These are phyloP conservation scores for Acanthoscelides obtectus DNA, from an alignment of 2,888 invertebrate species.

Conservation along the genomic window DNA sequence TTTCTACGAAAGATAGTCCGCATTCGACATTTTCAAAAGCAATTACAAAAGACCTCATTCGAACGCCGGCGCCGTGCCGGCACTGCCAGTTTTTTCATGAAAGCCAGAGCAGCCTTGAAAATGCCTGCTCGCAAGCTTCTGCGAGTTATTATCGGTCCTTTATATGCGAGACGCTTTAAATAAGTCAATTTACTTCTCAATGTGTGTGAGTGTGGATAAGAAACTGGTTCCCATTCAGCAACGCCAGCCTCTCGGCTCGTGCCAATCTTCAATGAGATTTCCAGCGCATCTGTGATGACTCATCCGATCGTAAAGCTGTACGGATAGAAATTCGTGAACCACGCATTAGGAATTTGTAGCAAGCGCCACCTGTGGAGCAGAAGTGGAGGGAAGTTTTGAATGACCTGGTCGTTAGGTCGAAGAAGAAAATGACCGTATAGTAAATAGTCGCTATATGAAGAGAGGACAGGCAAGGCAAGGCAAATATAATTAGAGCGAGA, in stretches of 20 bases:
- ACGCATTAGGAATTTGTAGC: too few species aligned
- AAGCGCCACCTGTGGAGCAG: too few species aligned
- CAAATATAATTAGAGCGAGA: too few species aligned
- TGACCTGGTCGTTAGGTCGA: too few species aligned
- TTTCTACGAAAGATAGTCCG: conserved; percentile 2
- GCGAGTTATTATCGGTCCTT: background rate
- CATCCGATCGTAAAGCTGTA: too few species aligned
- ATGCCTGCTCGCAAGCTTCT: background rate
- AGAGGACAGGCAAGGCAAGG: too few species aligned
- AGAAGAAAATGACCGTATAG: too few species aligned
- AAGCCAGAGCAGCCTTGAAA: conserved; percentile 1
- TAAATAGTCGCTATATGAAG: too few species aligned
- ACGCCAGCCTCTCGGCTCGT: background rate
- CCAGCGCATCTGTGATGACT: background rate
- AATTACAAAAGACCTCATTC: conserved; percentile 3
- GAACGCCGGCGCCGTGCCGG: background rate
- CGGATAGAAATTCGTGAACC: too few species aligned
- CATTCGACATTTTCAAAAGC: conserved; percentile 3
- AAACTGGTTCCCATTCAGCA: background rate
- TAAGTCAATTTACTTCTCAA: background rate
- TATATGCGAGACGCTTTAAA: background rate
- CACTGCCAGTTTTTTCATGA: background rate
- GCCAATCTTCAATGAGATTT: background rate
- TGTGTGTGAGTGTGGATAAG: background rate
- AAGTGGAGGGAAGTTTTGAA: too few species aligned